Base-by-base conservation (phyloP, 2,888 invertebrate genomes). In the Galeruca laticollis region DNA sequence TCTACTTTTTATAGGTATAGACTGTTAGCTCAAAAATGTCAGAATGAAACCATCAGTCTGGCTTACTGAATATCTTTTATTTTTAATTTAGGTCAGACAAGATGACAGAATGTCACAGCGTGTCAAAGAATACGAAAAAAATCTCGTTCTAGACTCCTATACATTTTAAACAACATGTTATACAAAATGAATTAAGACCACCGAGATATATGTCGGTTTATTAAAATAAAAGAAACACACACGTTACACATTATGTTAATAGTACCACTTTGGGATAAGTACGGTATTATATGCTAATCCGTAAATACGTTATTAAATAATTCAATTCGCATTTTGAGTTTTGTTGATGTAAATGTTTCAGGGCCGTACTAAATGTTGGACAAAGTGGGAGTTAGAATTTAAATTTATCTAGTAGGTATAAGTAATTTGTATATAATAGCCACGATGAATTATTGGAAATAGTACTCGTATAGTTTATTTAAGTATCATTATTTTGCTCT, bases 101-200 rank as follows among this genome's bases (percentile, higher is more conserved):
- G n/a, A 54, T 26, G 54, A 54, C 54, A 31, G 26, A 47, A 54
- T 26, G 54, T 54, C 54, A 31, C 26, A 31, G 26, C 54, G 54
- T 31, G 54, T 54, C 31, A 54, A 31, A 54, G 54, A n/a, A 54
- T 26, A 54, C 8, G 54, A 54, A 54, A 54, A n/a, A 31, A n/a
- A 54, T n/a, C 54, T 26, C 54, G 54, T 54, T 31, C 54, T 54
- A 26, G 13, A 26, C n/a, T 26, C 15, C 18, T 15, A 47, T 47
- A 47, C 18, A 47, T 47, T 15, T 47, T 47, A 15, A 47, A 47
- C 47, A 15, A 15, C 47, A 47, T 47, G 47, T 47, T 47, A 47
- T 47, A 47, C 47, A 15, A 47, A 47, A 8, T 47, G 47, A 18
- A 47, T 47, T 0, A 18, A 47, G 47, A 47, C 47, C 47, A 47